These are phyloP conservation scores for Epinephelus awoara DNA, from an alignment of 2,797 vertebrate genomes.

Conservation along the genomic window DNA sequence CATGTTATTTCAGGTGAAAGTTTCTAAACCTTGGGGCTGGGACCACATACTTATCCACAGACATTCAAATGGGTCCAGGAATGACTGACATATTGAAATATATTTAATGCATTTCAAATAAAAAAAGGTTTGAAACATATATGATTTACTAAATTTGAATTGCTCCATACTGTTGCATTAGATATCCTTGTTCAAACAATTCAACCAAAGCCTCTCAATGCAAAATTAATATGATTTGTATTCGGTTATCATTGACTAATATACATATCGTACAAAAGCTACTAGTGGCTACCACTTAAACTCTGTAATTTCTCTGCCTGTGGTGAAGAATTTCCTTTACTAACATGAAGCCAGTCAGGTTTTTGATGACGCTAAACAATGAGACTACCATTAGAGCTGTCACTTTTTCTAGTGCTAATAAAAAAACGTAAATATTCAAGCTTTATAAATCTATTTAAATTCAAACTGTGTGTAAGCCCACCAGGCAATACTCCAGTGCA, in stretches of 20 bases:
- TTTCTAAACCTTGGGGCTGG: not conserved
- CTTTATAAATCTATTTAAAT: not conserved
- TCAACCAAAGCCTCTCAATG: not conserved
- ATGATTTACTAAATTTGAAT: not conserved
- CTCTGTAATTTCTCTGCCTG: too few species aligned
- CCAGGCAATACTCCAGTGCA: not conserved
- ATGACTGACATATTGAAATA: not conserved
- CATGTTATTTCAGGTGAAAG: not conserved
- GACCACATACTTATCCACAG: not conserved
- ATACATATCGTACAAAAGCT: not conserved
- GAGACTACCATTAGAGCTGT: too few species aligned
- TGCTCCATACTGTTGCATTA: too few species aligned
- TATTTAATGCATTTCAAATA: not conserved
- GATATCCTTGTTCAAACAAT: not conserved
- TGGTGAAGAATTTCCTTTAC: not conserved
- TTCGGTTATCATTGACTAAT: too few species aligned
- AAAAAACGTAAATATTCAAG: not conserved
- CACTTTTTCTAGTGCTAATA: too few species aligned
- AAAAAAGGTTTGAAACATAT: not conserved
- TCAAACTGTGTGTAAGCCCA: too few species aligned
- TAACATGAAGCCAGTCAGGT: not conserved
- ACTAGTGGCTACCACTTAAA: not conserved
- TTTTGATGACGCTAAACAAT: not conserved
- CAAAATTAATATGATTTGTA: not conserved
- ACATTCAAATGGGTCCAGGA: not conserved